phyloP scores from a whole-genome alignment of 2,888 invertebrate species.

The Sepioteuthis lessoniana region DNA sequence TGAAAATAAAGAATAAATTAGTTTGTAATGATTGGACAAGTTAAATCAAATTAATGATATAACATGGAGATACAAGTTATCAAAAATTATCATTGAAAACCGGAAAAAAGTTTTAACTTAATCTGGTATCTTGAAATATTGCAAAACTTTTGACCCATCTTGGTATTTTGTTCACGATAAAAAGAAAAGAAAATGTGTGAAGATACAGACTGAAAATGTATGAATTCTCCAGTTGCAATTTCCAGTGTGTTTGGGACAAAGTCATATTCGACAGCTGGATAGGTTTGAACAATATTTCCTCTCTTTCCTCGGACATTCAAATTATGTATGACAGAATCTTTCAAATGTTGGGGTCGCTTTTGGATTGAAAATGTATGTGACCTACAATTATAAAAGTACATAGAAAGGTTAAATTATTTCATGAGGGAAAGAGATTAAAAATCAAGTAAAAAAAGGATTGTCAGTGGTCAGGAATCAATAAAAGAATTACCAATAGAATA shows the following conservation, averaged over 20 bases:
- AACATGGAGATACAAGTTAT: too few species aligned
- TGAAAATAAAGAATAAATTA: too few species aligned
- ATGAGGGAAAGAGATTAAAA: too few species aligned
- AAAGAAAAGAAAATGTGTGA: neutral
- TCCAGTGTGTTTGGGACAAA: slow-evolving; percentile 73
- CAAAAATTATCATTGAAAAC: too few species aligned
- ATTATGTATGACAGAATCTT: slow-evolving; percentile 67
- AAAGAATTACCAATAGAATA: neutral
- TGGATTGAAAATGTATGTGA: slow-evolving; percentile 72
- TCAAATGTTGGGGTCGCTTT: slow-evolving; percentile 59
- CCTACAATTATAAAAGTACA: slow-evolving; percentile 57
- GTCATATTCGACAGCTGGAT: slow-evolving; percentile 75
- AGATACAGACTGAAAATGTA: slow-evolving; percentile 71
- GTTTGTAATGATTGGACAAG: too few species aligned
- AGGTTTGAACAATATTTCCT: slow-evolving; percentile 75
- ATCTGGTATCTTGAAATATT: too few species aligned
- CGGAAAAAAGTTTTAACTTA: too few species aligned
- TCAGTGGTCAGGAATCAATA: neutral
- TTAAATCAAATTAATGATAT: too few species aligned
- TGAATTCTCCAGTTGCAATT: slow-evolving; percentile 63
- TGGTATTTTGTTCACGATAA: neutral
- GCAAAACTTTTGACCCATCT: too few species aligned
- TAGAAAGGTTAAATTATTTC: neutral
- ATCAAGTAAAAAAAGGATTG: neutral
- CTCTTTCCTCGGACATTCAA: slow-evolving; percentile 75